phyloP scores from a whole-genome alignment of 2,888 invertebrate species.

The Machimus rusticus region DNA sequence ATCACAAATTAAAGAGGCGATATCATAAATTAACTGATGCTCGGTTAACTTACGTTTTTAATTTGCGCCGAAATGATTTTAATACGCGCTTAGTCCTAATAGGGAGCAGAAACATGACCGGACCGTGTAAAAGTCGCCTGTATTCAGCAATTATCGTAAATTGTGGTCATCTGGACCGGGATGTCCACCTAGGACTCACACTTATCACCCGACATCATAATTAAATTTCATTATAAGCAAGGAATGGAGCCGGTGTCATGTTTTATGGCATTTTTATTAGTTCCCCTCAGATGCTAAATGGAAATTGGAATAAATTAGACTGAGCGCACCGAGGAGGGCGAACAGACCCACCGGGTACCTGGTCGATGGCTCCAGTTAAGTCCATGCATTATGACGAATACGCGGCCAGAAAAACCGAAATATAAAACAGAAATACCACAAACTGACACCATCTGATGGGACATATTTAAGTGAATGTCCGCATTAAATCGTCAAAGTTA shows the following conservation, averaged over 20 bases:
- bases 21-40: constrained; percentile 10
- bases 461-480: background rate
- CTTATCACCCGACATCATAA: constrained; percentile 36
- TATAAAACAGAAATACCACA: background rate
- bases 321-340: background rate
- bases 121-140: constrained; percentile 10
- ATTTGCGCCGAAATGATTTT: constrained; percentile 13
- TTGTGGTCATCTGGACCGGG: background rate
- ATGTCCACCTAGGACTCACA: constrained; percentile 13
- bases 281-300: background rate
- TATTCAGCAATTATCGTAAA: constrained; percentile 18
- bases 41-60: background rate
- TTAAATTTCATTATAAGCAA: constrained; percentile 32
- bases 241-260: constrained; percentile 30
- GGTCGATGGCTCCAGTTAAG: constrained; percentile 22
- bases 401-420: background rate
- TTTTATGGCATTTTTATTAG: constrained; percentile 19
- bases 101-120: background rate
- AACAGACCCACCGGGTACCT: background rate
- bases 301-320: constrained; percentile 27
- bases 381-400: constrained; percentile 8
- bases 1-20: background rate
- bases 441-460: constrained; percentile 3
- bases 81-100: background rate
- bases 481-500: constrained; percentile 14